phyloP scores from a whole-genome alignment of 2,113 vertebrate genomes.

The Lutjanus erythropterus region DNA sequence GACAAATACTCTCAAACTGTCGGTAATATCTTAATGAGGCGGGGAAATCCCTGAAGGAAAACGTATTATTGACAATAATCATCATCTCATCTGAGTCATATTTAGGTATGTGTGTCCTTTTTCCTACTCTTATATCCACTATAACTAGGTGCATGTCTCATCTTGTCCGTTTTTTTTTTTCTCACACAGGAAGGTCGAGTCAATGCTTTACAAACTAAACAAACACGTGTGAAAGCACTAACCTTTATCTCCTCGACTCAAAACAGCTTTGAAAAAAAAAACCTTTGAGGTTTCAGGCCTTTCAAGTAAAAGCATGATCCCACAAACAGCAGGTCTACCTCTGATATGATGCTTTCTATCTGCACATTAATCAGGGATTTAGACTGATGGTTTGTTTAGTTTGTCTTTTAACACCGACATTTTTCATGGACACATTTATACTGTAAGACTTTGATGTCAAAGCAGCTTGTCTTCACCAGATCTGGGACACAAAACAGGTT shows the following conservation, averaged over 20 bases:
- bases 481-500: not conserved
- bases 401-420: not conserved
- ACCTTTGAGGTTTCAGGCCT: conserved; percentile 23
- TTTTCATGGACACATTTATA: not conserved
- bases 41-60: conserved; percentile 21
- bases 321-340: not conserved
- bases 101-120: conserved; percentile 30
- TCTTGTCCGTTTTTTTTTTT: conserved; percentile 34
- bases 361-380: too few species aligned
- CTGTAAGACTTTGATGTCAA: conserved; percentile 6
- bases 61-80: conserved; percentile 21
- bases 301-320: conserved; percentile 1
- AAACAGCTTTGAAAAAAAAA: too few species aligned
- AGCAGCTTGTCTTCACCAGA: not conserved
- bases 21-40: not conserved
- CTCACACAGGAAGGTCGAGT: not conserved
- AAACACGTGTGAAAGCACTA: conserved; percentile 12
- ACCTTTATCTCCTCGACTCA: conserved; percentile 7
- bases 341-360: not conserved
- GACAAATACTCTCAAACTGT: not conserved
- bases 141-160: conserved; percentile 22
- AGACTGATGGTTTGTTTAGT: not conserved
- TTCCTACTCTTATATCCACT: not conserved
- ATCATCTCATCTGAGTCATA: conserved; percentile 29
- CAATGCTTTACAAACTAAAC: conserved; percentile 22